Percentiles rank a stretch among this genome's conserved stretches.
Evolutionary conservation across 1,140 invertebrate species (phyloP).

Genomic region (Teleopsis dalmanni): DNA sequence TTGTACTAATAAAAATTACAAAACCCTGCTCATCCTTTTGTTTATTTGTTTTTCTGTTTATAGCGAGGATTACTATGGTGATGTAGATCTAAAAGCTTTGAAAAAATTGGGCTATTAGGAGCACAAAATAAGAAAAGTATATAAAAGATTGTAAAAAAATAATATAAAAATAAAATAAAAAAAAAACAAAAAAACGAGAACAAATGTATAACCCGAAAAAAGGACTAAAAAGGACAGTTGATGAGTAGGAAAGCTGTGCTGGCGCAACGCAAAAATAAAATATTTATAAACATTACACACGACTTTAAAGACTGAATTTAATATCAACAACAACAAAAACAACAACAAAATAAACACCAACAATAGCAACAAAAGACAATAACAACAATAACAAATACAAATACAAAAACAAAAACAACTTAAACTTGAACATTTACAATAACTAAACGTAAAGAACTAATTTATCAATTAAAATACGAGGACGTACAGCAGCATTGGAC

Average conservation of each 20-base stretch:
- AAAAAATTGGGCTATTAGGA: conserved; percentile 66
- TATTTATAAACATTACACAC: no score
- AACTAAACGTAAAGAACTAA: no score
- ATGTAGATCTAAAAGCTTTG: conserved; percentile 71
- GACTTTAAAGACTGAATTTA: not conserved
- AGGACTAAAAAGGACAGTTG: not conserved
- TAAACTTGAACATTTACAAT: no score
- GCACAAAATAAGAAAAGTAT: conserved; percentile 1
- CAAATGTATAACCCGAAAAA: not conserved
- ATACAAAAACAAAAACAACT: not conserved
- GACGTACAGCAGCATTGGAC: no score
- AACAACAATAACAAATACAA: not conserved
- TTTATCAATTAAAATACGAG: no score
- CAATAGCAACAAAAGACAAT: not conserved
- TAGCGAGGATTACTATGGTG: conserved; percentile 79
- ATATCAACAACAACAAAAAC: not conserved
- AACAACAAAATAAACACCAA: not conserved
- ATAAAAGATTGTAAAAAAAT: not conserved
- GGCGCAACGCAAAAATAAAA: not conserved
- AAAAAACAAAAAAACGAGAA: not conserved
- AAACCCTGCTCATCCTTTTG: conserved; percentile 6
- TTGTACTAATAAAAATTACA: not conserved
- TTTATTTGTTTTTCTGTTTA: conserved; percentile 38
- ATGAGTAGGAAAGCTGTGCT: not conserved
- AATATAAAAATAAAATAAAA: not conserved